Base-by-base conservation (phyloP, 1,140 invertebrate genomes). In the Procambarus clarkii region DNA sequence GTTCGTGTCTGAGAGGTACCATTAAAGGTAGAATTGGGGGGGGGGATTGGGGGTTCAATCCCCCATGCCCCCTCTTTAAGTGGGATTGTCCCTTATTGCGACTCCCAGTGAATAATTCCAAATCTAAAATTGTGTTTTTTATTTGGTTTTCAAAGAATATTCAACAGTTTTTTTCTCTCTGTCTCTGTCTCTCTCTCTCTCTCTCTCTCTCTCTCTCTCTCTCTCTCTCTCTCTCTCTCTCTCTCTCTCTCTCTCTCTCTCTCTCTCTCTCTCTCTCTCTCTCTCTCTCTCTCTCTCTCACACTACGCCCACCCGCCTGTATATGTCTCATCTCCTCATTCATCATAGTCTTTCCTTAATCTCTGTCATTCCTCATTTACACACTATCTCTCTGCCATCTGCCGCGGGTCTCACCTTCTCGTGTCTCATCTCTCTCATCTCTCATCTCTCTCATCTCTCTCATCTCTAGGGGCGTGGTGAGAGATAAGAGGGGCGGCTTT, bases 211-310 rank as follows among this genome's bases (percentile, higher is more conserved):
- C 45, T 46, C 13, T 21, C 48, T 80, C n/a, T 48, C 54, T 7
- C 64, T 69, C 11, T 21, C 21, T 15, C 11, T 69, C 18, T 69
- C 18, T 69, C 64, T 50, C 50, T 50, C n/a, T 58, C 50, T 34
- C 21, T 46, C n/a, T 81, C 79, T 81, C 45, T 46, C 50, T 81
- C 50, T 58, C 50, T 58, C 50, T 81, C 50, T 58, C 50, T 46
- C 50, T 81, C 50, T 58, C n/a, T 46, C 50, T 81, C 79, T 81
- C 50, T 46, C 50, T 58, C 45, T 81, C 50, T 34, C 50, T 58
- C 50, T 58, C 54, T 58, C 44, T 24, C 50, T n/a, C 8, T 21
- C 7, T 7, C 24, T 4, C 7, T 21, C 9, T 76, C 34, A 1
- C 7, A 13, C 71, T 76, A 13, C n/a, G 8, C 13, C n/a, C 45